Conservation (phyloP, 2,888 invertebrate genomes). For the Noctua pronuba region DNA sequence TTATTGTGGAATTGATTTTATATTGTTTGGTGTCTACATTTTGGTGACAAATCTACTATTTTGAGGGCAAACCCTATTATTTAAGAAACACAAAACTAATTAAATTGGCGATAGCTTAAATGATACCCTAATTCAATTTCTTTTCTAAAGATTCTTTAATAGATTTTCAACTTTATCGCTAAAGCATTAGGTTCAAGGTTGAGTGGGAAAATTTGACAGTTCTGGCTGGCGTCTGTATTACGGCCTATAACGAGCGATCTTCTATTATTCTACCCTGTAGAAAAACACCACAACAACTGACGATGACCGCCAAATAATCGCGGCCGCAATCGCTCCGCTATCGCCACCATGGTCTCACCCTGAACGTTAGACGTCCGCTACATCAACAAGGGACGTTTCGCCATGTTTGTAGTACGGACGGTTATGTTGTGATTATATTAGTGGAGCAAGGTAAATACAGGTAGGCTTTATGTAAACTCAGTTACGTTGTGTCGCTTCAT, state of each 20-base stretch:
- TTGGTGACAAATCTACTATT: too few species aligned
- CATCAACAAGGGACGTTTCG: conserved; percentile 53
- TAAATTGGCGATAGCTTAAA: too few species aligned
- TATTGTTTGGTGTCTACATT: too few species aligned
- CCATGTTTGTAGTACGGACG: conserved; percentile 40
- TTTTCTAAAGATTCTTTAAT: too few species aligned
- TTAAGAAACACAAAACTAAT: too few species aligned
- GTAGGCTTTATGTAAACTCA: conserved; percentile 52
- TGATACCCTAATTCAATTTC: too few species aligned
- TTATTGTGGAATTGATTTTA: too few species aligned
- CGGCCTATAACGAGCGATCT: neutral
- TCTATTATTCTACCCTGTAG: neutral
- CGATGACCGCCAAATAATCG: neutral
- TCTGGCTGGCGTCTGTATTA: too few species aligned
- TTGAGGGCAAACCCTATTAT: too few species aligned
- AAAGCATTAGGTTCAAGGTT: too few species aligned
- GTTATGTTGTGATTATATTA: conserved; percentile 64
- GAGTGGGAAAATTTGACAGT: too few species aligned
- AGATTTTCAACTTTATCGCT: too few species aligned
- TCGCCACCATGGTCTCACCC: neutral
- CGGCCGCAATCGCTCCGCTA: neutral
- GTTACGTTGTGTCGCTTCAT: conserved; percentile 39
- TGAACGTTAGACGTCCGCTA: conserved; percentile 35
- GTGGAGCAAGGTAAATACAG: conserved; percentile 51
- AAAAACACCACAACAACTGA: neutral